Evolutionary conservation across 2,113 vertebrate species (phyloP).

Genomic region (Callospermophilus lateralis): DNA sequence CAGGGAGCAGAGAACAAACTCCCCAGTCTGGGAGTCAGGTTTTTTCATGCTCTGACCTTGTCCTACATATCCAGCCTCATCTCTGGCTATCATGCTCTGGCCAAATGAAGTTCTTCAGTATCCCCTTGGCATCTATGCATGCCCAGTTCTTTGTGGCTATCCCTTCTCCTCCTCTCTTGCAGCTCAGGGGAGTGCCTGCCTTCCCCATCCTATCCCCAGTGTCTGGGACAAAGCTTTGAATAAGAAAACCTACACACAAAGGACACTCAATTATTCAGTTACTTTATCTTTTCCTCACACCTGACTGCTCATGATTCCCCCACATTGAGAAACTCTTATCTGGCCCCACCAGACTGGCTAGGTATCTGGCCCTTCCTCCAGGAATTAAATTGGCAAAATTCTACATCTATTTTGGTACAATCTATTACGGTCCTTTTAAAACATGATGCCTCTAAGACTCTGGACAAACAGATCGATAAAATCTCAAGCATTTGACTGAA

Average conservation of each 20-base stretch:
- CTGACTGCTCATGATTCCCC: background rate
- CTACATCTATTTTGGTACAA: slow-evolving; percentile 10
- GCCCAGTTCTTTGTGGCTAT: background rate
- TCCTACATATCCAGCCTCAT: background rate
- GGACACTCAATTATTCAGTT: background rate
- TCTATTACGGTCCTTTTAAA: background rate
- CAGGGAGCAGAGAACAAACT: background rate
- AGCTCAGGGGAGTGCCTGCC: background rate
- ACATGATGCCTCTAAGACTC: background rate
- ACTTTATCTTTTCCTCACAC: background rate
- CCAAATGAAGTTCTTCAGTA: background rate
- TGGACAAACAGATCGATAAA: slow-evolving; percentile 29
- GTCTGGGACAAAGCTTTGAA: background rate
- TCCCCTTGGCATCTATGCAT: background rate
- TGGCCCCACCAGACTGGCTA: background rate
- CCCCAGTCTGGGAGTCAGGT: background rate
- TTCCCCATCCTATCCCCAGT: background rate
- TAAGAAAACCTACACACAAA: background rate
- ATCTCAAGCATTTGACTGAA: background rate
- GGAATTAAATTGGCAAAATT: background rate
- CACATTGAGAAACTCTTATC: background rate
- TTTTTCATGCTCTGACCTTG: background rate
- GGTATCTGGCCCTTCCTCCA: background rate
- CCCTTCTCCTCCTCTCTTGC: background rate
- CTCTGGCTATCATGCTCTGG: background rate